Base-by-base conservation (phyloP, 2,797 vertebrate species). In the Gymnoscopelus braueri region DNA sequence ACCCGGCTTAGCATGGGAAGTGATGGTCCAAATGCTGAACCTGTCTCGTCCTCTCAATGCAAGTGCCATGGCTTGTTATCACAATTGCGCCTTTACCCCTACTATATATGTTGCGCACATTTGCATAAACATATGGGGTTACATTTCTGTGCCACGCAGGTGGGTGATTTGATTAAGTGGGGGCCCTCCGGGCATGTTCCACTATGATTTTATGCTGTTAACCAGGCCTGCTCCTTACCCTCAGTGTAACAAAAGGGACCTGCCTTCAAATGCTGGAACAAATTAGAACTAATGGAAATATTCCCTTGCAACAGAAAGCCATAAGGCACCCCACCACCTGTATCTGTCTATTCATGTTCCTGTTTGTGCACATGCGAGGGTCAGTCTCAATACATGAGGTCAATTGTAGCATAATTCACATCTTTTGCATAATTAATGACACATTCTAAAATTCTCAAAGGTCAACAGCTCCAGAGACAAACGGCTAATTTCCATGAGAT, bases 271-370 rank as follows among this genome's bases (percentile, higher is more conserved):
- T 79, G 65, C 80, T 75, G 68, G 77, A 84, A 81, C 71, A 80
- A 74, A 85, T 91, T 77, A 71, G 69, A 84, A 72, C 77, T 71
- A 90, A 76, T 70, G 64, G 59, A 61, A 80, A 77, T 64, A 67
- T 63, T 74, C 57, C 44, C 56, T 78, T 69, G 79, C 53, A 73
- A 55, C 68, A 51, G 71, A 67, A 71, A 47, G 71, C 69, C 75
- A 73, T 63, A 81, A 76, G 81, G 15, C 39, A 65, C 29, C 24
- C 62, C 29, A 65, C 50, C 6, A 12, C 2, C 1, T 39, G 24
- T 10, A 11, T 32, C 39, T 60, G 19, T 13, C 5, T 14, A 19
- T 60, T 54, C 50, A 3, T 23, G 54, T 59, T 54, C 44, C 62
- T 69, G 74, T 72, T 70, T 73, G 72, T 69, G 39, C 63, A 57